These are phyloP conservation scores for Drosophila lowei DNA, from an alignment of 1,140 invertebrate genomes.

Conservation along the genomic window DNA sequence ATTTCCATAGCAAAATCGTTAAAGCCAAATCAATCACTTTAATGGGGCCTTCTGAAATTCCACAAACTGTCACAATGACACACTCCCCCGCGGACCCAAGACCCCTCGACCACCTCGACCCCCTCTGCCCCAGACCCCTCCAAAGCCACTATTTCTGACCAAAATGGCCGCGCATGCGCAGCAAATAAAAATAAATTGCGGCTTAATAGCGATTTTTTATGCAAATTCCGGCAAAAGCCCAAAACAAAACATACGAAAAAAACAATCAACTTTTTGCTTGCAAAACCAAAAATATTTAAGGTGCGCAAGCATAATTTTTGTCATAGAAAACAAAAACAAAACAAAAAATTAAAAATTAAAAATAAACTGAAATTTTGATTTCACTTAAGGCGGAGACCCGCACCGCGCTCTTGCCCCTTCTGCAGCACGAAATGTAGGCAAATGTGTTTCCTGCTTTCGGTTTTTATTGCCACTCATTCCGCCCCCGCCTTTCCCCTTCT, in stretches of 20 bases:
- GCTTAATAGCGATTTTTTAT: conserved; percentile 74
- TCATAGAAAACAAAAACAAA: conserved; percentile 37
- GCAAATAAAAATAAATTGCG: conserved; percentile 74
- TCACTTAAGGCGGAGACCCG: conserved; percentile 39
- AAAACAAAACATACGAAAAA: conserved; percentile 28
- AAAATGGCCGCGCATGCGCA: conserved; percentile 77
- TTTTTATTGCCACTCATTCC: conserved; percentile 57
- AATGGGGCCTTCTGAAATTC: conserved; percentile 54
- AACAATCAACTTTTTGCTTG: conserved; percentile 18
- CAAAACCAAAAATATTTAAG: conserved; percentile 51
- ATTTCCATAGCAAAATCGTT: conserved; percentile 14
- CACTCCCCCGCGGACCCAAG: neutral
- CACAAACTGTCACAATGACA: conserved; percentile 28
- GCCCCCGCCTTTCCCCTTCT: neutral
- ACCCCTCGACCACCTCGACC: neutral
- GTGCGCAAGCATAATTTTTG: conserved; percentile 60
- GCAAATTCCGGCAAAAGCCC: conserved; percentile 56
- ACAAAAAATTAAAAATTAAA: conserved; percentile 24
- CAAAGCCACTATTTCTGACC: conserved; percentile 8
- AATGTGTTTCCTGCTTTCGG: conserved; percentile 70
- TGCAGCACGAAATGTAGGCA: conserved; percentile 39
- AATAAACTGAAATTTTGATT: conserved; percentile 53
- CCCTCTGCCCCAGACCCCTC: neutral
- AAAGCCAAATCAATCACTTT: conserved; percentile 21
- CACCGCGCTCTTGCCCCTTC: neutral